Evolutionary conservation across 2,888 invertebrate genomes (phyloP).

Genomic region (Seira musarum): DNA sequence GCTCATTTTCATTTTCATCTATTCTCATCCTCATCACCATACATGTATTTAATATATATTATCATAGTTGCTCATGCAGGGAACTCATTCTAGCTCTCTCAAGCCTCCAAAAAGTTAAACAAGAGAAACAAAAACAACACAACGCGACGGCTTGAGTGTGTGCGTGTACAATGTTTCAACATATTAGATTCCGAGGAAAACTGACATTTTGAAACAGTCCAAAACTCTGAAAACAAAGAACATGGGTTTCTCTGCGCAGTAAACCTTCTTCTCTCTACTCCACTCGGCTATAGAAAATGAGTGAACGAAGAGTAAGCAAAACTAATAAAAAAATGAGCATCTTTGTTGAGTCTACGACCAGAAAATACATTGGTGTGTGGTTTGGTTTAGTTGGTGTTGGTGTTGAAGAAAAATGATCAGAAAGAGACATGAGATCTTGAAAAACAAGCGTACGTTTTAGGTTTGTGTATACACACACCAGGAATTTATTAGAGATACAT

Average conservation of each 20-base stretch:
- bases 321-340: not conserved
- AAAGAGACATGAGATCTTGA: no score
- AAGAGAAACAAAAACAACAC: conserved; percentile 27
- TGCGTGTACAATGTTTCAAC: not conserved
- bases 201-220: conserved; percentile 49
- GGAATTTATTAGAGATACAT: not conserved
- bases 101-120: not conserved
- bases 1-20: no score
- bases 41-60: no score
- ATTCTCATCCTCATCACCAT: not conserved
- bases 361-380: not conserved
- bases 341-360: not conserved
- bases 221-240: conserved; percentile 8
- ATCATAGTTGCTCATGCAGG: no score
- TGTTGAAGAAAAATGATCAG: conserved; percentile 52
- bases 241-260: not conserved
- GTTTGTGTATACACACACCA: not conserved
- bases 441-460: not conserved
- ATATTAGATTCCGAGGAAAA: not conserved
- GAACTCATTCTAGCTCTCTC: no score
- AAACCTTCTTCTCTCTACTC: not conserved
- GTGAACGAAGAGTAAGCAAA: not conserved
- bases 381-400: no score
- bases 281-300: no score
- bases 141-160: no score